Conservation (phyloP, 2,113 vertebrate species). For the Mesembrinibis cayennensis region DNA sequence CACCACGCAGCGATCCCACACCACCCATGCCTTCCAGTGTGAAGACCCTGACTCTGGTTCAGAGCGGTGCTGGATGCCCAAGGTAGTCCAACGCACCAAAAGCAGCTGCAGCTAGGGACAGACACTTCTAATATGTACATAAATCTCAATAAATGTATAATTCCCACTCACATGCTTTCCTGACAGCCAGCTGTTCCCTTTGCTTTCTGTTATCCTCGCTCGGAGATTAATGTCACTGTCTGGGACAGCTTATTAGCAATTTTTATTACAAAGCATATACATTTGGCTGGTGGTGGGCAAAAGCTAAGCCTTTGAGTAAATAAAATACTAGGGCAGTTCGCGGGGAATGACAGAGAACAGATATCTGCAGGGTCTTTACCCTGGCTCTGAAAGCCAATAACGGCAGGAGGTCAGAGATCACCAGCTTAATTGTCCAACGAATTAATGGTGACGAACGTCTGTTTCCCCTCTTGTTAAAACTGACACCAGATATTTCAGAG, state of each 20-base stretch:
- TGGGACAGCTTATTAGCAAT: slow-evolving; percentile 19
- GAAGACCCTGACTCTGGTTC: neutral
- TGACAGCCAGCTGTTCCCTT: slow-evolving; percentile 32
- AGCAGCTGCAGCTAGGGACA: neutral
- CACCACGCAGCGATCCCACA: neutral
- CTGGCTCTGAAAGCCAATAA: slow-evolving; percentile 47
- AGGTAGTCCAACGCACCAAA: neutral
- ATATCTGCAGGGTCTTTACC: slow-evolving; percentile 44
- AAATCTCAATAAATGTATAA: slow-evolving; percentile 31
- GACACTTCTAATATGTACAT: neutral
- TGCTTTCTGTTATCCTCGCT: neutral
- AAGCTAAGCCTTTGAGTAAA: slow-evolving; percentile 51
- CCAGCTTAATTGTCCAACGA: slow-evolving; percentile 29
- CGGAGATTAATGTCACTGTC: neutral
- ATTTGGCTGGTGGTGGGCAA: slow-evolving; percentile 36
- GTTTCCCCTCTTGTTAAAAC: slow-evolving; percentile 61
- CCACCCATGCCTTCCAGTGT: neutral
- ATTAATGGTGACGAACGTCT: slow-evolving; percentile 65
- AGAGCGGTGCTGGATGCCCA: neutral
- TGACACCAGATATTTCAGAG: slow-evolving; percentile 64
- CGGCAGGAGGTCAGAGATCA: slow-evolving; percentile 57
- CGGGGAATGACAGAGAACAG: slow-evolving; percentile 56
- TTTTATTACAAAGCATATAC: slow-evolving; percentile 24
- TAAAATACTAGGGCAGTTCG: neutral
- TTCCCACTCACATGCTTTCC: neutral